These are phyloP conservation scores for Lampris incognitus DNA, from an alignment of 2,113 vertebrate genomes.

Conservation along the genomic window DNA sequence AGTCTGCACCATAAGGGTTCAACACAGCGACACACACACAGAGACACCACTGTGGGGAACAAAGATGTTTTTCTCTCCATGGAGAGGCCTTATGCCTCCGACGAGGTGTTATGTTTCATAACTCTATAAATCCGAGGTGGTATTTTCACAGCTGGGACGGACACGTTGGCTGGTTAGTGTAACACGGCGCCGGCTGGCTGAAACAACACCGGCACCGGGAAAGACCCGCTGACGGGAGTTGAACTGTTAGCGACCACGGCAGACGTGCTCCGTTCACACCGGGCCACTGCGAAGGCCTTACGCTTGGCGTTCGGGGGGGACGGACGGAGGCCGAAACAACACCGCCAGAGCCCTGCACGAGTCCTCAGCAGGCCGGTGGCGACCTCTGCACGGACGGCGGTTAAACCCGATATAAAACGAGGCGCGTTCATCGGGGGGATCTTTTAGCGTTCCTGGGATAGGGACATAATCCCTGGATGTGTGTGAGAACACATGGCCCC, in stretches of 20 bases:
- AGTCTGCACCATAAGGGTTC: background rate
- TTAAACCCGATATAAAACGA: constrained; percentile 11
- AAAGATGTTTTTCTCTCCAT: constrained; percentile 1
- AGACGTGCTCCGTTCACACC: constrained; percentile 45
- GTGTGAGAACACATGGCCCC: background rate
- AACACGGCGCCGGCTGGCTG: constrained; percentile 33
- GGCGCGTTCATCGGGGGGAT: background rate
- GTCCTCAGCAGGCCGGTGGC: constrained; percentile 4
- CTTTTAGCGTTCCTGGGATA: background rate
- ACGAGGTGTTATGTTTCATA: constrained; percentile 44
- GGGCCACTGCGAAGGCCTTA: constrained; percentile 40
- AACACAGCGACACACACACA: background rate
- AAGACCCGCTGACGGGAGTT: constrained; percentile 32
- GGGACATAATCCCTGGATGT: background rate
- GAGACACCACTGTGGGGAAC: background rate
- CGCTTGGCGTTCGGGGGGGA: constrained; percentile 24
- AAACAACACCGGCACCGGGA: constrained; percentile 43
- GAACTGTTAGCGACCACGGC: constrained; percentile 26
- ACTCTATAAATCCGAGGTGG: constrained; percentile 53
- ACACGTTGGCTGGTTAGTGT: constrained; percentile 47
- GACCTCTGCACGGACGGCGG: background rate
- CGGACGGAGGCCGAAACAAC: constrained; percentile 14
- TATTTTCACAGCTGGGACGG: constrained; percentile 67
- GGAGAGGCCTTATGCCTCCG: constrained; percentile 26
- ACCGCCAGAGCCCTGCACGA: constrained; percentile 24